phyloP scores from a whole-genome alignment of 1,140 invertebrate species.

The Trichoplusia ni region DNA sequence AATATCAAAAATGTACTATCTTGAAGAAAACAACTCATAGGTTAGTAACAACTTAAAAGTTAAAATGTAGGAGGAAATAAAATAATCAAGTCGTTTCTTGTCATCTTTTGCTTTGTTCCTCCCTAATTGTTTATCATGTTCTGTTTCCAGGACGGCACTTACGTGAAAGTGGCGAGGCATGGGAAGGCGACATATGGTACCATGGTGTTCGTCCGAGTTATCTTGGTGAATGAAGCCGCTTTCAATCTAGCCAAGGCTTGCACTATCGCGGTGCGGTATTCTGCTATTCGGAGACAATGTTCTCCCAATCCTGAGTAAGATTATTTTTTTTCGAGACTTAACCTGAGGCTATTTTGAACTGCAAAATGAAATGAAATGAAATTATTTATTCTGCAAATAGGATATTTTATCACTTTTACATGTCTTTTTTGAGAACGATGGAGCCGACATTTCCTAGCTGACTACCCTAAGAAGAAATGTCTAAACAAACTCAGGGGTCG shows the following conservation, averaged over 20 bases:
- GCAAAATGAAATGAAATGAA: no score
- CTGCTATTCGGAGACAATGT: constrained; percentile 92
- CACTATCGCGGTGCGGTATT: constrained; percentile 93
- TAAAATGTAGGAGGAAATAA: no score
- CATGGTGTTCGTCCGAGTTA: constrained; percentile 95
- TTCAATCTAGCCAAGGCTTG: constrained; percentile 89
- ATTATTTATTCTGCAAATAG: no score
- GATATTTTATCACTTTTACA: no score
- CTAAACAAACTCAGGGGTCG: no score
- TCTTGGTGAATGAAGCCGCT: constrained; percentile 87
- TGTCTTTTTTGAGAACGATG: no score
- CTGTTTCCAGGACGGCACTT: constrained; percentile 91
- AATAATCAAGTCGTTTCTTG: neutral
- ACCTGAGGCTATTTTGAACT: neutral
- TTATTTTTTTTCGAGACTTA: neutral
- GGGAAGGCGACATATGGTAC: constrained; percentile 95
- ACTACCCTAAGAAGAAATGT: no score
- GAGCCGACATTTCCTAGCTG: no score
- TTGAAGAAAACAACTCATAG: no score
- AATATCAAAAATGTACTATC: neutral
- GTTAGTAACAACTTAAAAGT: no score
- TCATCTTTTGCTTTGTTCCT: neutral
- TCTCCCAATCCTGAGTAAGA: constrained; percentile 89
- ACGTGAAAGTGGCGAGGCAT: constrained; percentile 88
- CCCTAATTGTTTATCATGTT: neutral